phyloP scores from a whole-genome alignment of 2,797 vertebrate genomes.

The Tapera naevia region DNA sequence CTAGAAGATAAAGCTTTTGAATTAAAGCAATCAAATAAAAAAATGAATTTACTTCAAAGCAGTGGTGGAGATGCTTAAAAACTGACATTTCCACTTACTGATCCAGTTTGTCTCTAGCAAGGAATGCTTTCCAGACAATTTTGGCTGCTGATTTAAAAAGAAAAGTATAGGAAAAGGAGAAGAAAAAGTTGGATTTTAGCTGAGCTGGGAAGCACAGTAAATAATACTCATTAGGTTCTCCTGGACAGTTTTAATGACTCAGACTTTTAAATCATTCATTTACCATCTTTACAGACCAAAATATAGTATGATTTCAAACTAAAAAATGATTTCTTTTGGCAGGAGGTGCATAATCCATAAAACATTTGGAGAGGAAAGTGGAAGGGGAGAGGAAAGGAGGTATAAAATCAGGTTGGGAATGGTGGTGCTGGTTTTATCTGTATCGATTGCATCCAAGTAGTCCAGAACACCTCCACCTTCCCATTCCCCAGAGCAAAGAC shows the following conservation, averaged over 20 bases:
- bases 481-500: not conserved
- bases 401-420: not conserved
- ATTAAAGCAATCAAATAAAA: constrained; percentile 36
- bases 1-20: constrained; percentile 51
- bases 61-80: not conserved
- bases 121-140: constrained; percentile 21
- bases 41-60: constrained; percentile 44
- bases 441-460: not conserved
- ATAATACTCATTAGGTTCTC: constrained; percentile 50
- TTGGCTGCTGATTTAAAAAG: constrained; percentile 17
- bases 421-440: not conserved
- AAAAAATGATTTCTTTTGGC: constrained; percentile 38
- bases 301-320: not conserved
- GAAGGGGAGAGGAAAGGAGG: not conserved
- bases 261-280: constrained; percentile 44
- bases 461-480: not conserved
- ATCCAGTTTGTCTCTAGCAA: constrained; percentile 25
- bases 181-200: constrained; percentile 28
- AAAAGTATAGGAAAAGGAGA: constrained; percentile 15
- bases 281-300: constrained; percentile 39
- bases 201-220: constrained; percentile 45
- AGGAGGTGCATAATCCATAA: constrained; percentile 28
- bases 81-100: constrained; percentile 39
- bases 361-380: not conserved
- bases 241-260: constrained; percentile 56